Evolutionary conservation across 1,140 invertebrate species (phyloP).

Genomic region (Contarinia nasturtii): DNA sequence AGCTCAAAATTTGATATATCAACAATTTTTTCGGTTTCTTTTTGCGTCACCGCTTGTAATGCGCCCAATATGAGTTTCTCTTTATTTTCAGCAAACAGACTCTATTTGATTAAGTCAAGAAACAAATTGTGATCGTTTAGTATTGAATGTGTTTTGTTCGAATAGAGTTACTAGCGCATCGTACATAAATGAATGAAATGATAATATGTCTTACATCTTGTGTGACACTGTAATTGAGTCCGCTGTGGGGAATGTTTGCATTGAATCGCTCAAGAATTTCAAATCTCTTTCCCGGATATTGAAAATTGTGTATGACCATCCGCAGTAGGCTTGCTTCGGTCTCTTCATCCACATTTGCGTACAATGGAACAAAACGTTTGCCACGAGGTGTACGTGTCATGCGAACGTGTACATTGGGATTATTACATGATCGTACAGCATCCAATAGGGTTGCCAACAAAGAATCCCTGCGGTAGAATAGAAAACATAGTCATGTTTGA

Average conservation of each 20-base stretch:
- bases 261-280: constrained; percentile 87
- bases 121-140: neutral
- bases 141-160: neutral
- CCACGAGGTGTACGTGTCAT: constrained; percentile 66
- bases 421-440: constrained; percentile 88
- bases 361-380: constrained; percentile 72
- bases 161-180: neutral
- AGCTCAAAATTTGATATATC: constrained; percentile 44
- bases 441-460: constrained; percentile 87
- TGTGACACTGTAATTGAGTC: constrained; percentile 85
- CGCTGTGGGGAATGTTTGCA: constrained; percentile 93
- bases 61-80: constrained; percentile 83
- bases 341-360: constrained; percentile 82
- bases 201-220: constrained; percentile 61
- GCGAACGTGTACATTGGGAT: constrained; percentile 91
- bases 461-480: constrained; percentile 51
- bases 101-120: constrained; percentile 37
- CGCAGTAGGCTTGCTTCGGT: constrained; percentile 56
- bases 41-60: constrained; percentile 51
- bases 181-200: neutral
- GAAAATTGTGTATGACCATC: constrained; percentile 23
- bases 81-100: constrained; percentile 95
- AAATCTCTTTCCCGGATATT: constrained; percentile 21
- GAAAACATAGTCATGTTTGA: constrained; percentile 1
- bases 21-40: constrained; percentile 39